Evolutionary conservation across 2,797 vertebrate species (phyloP).

Genomic region (Dendrocincla fuliginosa): DNA sequence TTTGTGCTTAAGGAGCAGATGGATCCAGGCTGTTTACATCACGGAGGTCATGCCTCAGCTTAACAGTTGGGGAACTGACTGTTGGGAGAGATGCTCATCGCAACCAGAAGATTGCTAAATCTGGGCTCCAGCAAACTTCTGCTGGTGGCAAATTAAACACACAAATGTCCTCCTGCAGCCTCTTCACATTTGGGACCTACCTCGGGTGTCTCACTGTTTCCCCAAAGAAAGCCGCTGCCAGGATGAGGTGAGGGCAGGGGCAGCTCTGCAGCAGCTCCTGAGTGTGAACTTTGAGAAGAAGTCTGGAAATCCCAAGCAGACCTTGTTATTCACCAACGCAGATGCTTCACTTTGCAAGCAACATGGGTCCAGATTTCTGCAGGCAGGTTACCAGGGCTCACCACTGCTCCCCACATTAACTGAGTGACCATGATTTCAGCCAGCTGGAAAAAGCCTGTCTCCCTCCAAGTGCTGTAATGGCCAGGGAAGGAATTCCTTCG

Average conservation of each 20-base stretch:
- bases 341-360: background rate
- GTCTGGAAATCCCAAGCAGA: background rate
- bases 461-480: rapidly evolving
- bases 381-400: background rate
- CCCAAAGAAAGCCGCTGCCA: background rate
- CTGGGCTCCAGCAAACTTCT: slow-evolving; percentile 46
- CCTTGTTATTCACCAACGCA: background rate
- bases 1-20: slow-evolving; percentile 63
- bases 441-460: background rate
- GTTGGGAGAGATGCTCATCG: slow-evolving; percentile 48
- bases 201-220: background rate
- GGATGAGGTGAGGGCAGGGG: background rate
- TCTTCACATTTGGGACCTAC: background rate
- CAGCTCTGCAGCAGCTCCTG: background rate
- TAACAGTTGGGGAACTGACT: slow-evolving; percentile 68
- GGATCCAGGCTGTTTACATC: slow-evolving; percentile 70
- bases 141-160: slow-evolving; percentile 22
- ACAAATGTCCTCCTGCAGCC: slow-evolving; percentile 53
- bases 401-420: rapidly evolving
- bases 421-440: background rate
- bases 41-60: slow-evolving; percentile 65
- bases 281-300: background rate
- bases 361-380: background rate
- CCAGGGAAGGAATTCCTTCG: background rate
- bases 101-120: slow-evolving; percentile 53